These are phyloP conservation scores for Cydia pomonella DNA, from an alignment of 1,140 invertebrate genomes.

Conservation along the genomic window DNA sequence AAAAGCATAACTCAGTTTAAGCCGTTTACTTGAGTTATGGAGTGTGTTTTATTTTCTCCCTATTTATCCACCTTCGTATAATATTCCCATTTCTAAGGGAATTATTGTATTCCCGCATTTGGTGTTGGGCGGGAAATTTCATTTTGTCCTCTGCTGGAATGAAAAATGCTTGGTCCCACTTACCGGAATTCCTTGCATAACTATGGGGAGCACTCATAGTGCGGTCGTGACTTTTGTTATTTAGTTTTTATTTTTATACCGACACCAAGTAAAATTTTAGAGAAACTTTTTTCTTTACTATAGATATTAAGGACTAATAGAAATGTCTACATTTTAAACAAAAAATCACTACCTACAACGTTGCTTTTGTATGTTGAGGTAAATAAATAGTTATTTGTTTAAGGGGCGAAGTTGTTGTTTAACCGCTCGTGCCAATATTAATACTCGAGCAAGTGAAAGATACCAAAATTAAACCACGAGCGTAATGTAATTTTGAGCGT, in stretches of 20 bases:
- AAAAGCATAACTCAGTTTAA: constrained; percentile 13
- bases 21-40: constrained; percentile 22
- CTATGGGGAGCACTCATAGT: constrained; percentile 7
- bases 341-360: not conserved
- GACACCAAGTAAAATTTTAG: too few species aligned
- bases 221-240: not conserved
- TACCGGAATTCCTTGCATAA: constrained; percentile 18
- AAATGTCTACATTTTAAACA: too few species aligned
- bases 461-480: too few species aligned
- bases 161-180: constrained; percentile 31
- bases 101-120: constrained; percentile 29
- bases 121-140: constrained; percentile 21
- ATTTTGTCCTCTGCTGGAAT: constrained; percentile 21
- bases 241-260: not conserved
- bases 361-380: too few species aligned
- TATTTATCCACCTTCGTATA: constrained; percentile 29
- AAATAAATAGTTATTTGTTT: too few species aligned
- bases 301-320: too few species aligned
- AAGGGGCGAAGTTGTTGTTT: too few species aligned
- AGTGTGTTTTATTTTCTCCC: constrained; percentile 30
- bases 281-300: too few species aligned
- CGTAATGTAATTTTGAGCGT: too few species aligned
- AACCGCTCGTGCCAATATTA: too few species aligned
- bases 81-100: constrained; percentile 23
- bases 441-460: too few species aligned